A percentile compares a stretch with the other conserved stretches of the same genome.
phyloP scores from a whole-genome alignment of 2,113 vertebrate genomes.

The Cavia porcellus region DNA sequence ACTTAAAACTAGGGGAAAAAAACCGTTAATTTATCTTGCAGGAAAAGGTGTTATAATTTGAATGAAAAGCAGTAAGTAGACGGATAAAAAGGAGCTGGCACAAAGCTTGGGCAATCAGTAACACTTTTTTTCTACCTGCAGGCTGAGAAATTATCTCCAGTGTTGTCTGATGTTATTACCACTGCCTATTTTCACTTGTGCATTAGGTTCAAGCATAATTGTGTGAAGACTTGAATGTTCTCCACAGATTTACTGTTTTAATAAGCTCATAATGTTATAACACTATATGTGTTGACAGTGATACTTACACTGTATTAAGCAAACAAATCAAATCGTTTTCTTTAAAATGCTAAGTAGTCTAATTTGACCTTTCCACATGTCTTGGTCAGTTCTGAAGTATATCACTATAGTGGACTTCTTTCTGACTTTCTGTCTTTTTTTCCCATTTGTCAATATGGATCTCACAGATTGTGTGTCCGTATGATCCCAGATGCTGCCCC shows the following conservation, averaged over 20 bases:
- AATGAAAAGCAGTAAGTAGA: slow-evolving; percentile 84
- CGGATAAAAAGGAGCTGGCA: slow-evolving; percentile 76
- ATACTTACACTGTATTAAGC: slow-evolving; percentile 68
- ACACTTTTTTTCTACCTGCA: slow-evolving; percentile 75
- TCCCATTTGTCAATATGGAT: neutral
- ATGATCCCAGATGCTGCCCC: neutral
- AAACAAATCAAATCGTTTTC: slow-evolving; percentile 76
- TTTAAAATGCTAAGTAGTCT: slow-evolving; percentile 64
- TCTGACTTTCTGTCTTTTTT: slow-evolving; percentile 31
- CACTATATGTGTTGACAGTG: slow-evolving; percentile 70
- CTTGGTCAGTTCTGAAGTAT: slow-evolving; percentile 44
- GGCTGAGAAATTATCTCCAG: slow-evolving; percentile 77
- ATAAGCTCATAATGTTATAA: slow-evolving; percentile 78
- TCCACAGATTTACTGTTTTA: slow-evolving; percentile 77
- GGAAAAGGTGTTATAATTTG: slow-evolving; percentile 81
- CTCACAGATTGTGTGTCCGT: neutral
- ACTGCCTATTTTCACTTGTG: slow-evolving; percentile 73
- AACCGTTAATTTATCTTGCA: slow-evolving; percentile 78
- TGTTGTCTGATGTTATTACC: slow-evolving; percentile 79
- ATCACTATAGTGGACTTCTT: neutral
- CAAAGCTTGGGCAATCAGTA: slow-evolving; percentile 73
- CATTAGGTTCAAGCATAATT: slow-evolving; percentile 76
- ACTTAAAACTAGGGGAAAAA: slow-evolving; percentile 73
- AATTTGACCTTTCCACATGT: slow-evolving; percentile 57
- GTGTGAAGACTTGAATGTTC: slow-evolving; percentile 77